phyloP scores from a whole-genome alignment of 1,140 invertebrate genomes.

The Zaprionus ornatus region DNA sequence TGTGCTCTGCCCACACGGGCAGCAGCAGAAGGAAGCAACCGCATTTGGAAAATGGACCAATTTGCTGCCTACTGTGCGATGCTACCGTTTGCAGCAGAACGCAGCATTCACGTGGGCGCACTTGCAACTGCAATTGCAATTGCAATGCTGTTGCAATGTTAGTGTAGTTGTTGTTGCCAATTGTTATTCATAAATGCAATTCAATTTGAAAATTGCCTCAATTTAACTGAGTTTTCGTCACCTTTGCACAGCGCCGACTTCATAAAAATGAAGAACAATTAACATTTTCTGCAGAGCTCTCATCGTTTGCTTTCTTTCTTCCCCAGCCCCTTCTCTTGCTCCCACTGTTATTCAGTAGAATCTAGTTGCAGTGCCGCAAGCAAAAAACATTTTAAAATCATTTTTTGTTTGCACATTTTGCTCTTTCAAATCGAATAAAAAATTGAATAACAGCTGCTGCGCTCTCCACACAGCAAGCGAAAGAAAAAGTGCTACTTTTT shows the following conservation, averaged over 20 bases:
- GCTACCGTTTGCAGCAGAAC: conserved; percentile 46
- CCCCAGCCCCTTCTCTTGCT: neutral
- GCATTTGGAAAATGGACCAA: conserved; percentile 80
- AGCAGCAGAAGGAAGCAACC: conserved; percentile 63
- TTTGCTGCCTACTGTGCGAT: conserved; percentile 76
- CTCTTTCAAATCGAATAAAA: conserved; percentile 26
- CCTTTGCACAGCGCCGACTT: conserved; percentile 24
- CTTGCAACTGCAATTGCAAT: conserved; percentile 27
- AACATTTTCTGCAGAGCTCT: conserved; percentile 29
- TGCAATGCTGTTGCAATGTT: conserved; percentile 30
- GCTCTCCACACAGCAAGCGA: neutral
- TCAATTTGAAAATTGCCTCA: conserved; percentile 79
- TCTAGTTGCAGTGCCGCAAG: conserved; percentile 14
- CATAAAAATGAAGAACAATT: conserved; percentile 37
- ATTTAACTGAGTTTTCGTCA: conserved; percentile 66
- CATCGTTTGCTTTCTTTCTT: neutral
- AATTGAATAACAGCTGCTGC: conserved; percentile 21
- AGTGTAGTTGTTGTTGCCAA: conserved; percentile 40
- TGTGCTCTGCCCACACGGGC: conserved; percentile 60
- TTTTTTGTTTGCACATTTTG: conserved; percentile 3
- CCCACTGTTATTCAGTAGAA: neutral
- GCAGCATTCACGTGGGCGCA: conserved; percentile 51
- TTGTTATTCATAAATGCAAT: conserved; percentile 82
- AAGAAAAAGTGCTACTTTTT: neutral
- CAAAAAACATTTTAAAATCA: conserved; percentile 18